These are phyloP conservation scores for Orussus abietinus DNA, from an alignment of 1,140 invertebrate species.

Conservation along the genomic window DNA sequence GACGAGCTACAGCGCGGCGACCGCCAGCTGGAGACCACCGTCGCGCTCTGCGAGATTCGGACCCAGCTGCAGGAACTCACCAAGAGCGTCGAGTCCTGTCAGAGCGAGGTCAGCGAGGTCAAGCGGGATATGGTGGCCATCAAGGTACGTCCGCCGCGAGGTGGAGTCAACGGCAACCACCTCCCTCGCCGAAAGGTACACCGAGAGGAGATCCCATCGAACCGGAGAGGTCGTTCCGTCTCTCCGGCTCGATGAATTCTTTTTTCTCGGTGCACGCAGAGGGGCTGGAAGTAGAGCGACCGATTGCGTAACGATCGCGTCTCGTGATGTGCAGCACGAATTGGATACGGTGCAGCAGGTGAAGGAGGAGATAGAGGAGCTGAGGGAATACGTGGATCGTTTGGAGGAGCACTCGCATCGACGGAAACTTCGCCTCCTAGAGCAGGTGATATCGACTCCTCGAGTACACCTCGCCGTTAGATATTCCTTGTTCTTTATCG, in stretches of 20 bases:
- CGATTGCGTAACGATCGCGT: no score
- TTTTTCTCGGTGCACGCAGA: no score
- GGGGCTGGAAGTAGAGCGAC: no score
- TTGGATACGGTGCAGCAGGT: conserved; percentile 89
- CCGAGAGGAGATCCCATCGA: no score
- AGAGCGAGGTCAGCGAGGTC: conserved; percentile 86
- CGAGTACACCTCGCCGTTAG: no score
- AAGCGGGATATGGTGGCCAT: conserved; percentile 92
- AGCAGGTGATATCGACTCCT: no score
- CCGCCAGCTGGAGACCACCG: conserved; percentile 83
- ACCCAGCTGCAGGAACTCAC: conserved; percentile 87
- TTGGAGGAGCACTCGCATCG: conserved; percentile 84
- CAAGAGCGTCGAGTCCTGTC: conserved; percentile 89
- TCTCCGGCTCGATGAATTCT: no score
- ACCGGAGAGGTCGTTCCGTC: no score
- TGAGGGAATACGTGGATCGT: conserved; percentile 84
- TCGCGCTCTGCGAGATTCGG: conserved; percentile 84
- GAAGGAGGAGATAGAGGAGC: conserved; percentile 89
- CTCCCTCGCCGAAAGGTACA: no score
- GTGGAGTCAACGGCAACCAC: no score
- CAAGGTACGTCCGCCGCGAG: conserved; percentile 59
- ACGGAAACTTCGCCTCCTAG: conserved; percentile 78
- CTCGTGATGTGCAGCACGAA: conserved; percentile 70
- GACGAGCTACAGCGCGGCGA: conserved; percentile 84
- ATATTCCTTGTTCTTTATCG: no score